These are phyloP conservation scores for Styela clava DNA, from an alignment of 23 tunicate species.

Conservation along the genomic window DNA sequence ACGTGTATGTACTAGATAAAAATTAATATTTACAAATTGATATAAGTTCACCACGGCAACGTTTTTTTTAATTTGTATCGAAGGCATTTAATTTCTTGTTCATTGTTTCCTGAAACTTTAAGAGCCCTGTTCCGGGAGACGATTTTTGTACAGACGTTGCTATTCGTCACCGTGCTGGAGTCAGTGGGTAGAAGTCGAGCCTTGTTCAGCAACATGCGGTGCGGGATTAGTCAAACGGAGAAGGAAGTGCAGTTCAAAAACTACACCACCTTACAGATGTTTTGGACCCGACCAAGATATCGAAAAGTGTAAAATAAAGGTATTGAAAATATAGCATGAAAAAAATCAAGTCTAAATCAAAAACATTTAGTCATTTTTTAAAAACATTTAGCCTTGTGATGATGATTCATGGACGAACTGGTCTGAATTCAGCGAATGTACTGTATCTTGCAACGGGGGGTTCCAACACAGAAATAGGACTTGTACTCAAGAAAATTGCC, in stretches of 20 bases:
- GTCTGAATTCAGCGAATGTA: slow-evolving; percentile 3
- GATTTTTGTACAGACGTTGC: not conserved
- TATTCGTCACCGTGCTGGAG: slow-evolving; percentile 16
- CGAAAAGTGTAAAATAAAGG: not conserved
- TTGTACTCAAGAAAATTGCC: not conserved
- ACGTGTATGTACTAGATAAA: no score
- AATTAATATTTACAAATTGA: no score
- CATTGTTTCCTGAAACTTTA: no score
- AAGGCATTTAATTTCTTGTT: no score
- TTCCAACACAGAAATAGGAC: not conserved
- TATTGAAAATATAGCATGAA: no score
- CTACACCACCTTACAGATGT: not conserved
- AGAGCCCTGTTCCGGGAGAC: slow-evolving; percentile 16
- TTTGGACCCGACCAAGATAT: not conserved
- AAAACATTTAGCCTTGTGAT: slow-evolving; percentile 10
- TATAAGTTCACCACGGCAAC: no score
- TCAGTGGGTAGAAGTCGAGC: not conserved
- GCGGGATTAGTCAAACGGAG: not conserved
- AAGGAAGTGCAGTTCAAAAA: not conserved
- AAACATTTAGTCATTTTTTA: no score
- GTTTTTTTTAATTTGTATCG: no score
- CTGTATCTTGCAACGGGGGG: slow-evolving; percentile 3
- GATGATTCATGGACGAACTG: not conserved
- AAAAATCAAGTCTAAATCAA: no score
- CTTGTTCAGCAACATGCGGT: slow-evolving; percentile 19